A percentile compares a stretch with the other conserved stretches of the same genome.
Evolutionary conservation across 1,140 invertebrate species (phyloP).

Genomic region (Leptinotarsa texana): DNA sequence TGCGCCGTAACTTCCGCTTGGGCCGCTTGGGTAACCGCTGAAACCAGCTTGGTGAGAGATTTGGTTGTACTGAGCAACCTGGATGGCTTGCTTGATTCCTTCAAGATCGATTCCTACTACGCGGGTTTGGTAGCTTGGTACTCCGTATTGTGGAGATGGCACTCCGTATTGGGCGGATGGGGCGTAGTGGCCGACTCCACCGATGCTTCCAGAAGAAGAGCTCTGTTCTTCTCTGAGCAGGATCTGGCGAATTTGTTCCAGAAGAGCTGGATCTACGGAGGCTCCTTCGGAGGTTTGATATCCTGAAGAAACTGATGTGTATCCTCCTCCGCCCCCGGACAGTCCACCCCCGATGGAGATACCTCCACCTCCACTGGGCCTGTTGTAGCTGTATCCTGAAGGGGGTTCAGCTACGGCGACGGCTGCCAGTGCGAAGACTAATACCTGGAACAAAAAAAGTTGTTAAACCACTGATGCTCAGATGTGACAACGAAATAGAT

Average conservation of each 20-base stretch:
- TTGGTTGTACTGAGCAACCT: constrained; percentile 74
- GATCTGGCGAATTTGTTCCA: constrained; percentile 81
- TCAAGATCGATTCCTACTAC: constrained; percentile 77
- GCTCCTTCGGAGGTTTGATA: constrained; percentile 76
- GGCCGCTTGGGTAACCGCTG: constrained; percentile 62
- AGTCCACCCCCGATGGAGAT: constrained; percentile 55
- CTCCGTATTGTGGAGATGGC: constrained; percentile 63
- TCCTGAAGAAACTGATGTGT: constrained; percentile 71
- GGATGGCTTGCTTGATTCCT: constrained; percentile 75
- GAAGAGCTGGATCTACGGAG: constrained; percentile 73
- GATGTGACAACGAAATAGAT: too few species aligned
- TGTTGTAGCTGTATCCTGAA: constrained; percentile 68
- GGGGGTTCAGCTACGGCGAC: constrained; percentile 66
- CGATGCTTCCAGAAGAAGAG: constrained; percentile 57
- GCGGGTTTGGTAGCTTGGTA: constrained; percentile 61
- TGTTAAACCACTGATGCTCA: too few species aligned
- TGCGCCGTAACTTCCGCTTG: constrained; percentile 49
- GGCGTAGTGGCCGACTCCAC: constrained; percentile 58
- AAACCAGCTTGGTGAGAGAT: constrained; percentile 52
- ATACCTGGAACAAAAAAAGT: constrained; percentile 60
- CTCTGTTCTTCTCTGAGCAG: constrained; percentile 78
- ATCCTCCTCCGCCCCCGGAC: constrained; percentile 68
- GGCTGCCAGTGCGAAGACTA: constrained; percentile 65
- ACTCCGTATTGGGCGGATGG: constrained; percentile 66
- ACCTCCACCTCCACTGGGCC: constrained; percentile 63